These are phyloP conservation scores for Rhagonycha lutea DNA, from an alignment of 2,888 invertebrate genomes.

Conservation along the genomic window DNA sequence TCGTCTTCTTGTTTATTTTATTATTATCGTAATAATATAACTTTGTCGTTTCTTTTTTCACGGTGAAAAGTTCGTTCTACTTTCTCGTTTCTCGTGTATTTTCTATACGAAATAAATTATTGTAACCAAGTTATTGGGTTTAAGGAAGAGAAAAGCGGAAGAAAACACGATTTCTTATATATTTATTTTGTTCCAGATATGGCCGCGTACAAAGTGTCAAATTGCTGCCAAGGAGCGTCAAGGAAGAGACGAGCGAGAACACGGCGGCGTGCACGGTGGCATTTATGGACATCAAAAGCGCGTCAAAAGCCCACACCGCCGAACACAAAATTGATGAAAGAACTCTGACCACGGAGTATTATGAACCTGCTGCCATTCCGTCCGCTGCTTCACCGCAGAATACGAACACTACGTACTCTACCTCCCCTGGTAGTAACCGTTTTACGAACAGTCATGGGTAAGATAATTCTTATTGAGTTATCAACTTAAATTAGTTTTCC, in stretches of 20 bases:
- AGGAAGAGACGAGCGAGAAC: conserved; percentile 62
- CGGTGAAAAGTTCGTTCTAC: not conserved
- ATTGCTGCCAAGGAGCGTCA: conserved; percentile 71
- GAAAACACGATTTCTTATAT: not conserved
- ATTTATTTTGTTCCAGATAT: conserved; percentile 71
- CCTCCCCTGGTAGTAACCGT: conserved; percentile 61
- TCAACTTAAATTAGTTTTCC: too few species aligned
- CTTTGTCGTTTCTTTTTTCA: not conserved
- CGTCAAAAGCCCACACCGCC: conserved; percentile 87
- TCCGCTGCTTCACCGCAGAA: conserved; percentile 57
- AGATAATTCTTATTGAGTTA: conserved; percentile 37
- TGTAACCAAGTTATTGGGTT: too few species aligned
- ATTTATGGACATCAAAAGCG: conserved; percentile 96
- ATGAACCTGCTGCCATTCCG: conserved; percentile 81
- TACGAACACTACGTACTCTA: conserved; percentile 62
- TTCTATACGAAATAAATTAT: too few species aligned
- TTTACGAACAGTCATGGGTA: conserved; percentile 62
- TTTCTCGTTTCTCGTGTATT: not conserved
- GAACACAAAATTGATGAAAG: conserved; percentile 89
- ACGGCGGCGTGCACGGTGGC: conserved; percentile 86
- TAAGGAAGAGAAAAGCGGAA: not conserved
- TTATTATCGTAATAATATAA: not conserved
- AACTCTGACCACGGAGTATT: conserved; percentile 87
- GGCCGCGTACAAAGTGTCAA: conserved; percentile 97
- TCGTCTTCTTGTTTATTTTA: not conserved